Conservation (phyloP, 2,888 invertebrate species). For the Ommatoiulus sabulosus region DNA sequence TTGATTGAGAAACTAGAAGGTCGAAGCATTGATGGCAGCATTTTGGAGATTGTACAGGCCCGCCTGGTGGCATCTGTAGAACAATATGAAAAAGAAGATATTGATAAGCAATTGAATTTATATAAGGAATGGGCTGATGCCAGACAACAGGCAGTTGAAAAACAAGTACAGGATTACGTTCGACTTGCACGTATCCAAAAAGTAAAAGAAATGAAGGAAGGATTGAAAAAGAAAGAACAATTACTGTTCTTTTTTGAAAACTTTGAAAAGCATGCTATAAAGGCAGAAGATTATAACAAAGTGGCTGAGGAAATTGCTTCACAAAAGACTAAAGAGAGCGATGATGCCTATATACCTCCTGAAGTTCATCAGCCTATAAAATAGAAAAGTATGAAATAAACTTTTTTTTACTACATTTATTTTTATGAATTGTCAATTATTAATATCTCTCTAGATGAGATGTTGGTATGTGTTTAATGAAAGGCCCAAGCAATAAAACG, state of each 20-base stretch:
- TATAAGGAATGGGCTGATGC: conserved; percentile 74
- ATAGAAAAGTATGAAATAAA: not conserved
- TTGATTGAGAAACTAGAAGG: not conserved
- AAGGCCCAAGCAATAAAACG: too few relatives aligned
- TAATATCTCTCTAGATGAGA: too few relatives aligned
- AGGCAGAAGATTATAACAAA: conserved; percentile 55
- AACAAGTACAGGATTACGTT: conserved; percentile 73
- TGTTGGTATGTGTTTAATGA: too few relatives aligned
- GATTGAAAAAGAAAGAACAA: conserved; percentile 74
- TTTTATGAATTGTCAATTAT: not conserved
- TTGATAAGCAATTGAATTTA: conserved; percentile 72
- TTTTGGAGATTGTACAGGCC: conserved; percentile 29
- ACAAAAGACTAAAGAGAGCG: conserved; percentile 45
- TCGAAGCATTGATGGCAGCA: conserved; percentile 1
- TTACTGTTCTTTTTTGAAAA: conserved; percentile 80
- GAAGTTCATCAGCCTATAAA: conserved; percentile 2
- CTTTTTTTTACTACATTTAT: not conserved
- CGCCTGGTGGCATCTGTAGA: conserved; percentile 67
- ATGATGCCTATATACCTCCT: conserved; percentile 53
- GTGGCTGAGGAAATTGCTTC: conserved; percentile 46
- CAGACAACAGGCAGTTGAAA: conserved; percentile 73
- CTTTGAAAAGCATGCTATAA: conserved; percentile 73
- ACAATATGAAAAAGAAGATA: conserved; percentile 73
- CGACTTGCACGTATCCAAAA: conserved; percentile 70
- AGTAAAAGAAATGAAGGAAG: conserved; percentile 74